phyloP scores from a whole-genome alignment of 1,140 invertebrate species.

The Nephila pilipes region DNA sequence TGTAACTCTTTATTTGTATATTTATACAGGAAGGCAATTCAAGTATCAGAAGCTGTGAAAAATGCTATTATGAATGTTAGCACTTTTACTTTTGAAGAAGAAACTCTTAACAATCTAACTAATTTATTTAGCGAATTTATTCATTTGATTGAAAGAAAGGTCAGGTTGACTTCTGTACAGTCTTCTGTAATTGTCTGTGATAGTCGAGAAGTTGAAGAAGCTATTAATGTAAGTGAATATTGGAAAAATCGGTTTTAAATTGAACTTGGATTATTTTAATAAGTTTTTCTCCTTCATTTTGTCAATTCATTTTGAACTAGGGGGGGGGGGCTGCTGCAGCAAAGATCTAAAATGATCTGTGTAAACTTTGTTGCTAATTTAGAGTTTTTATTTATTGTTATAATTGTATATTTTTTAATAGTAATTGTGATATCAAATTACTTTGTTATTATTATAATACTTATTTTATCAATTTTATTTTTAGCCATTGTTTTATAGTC shows the following conservation, averaged over 20 bases:
- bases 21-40: conserved; percentile 65
- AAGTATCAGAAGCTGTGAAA: conserved; percentile 62
- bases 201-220: conserved; percentile 28
- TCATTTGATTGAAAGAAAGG: conserved; percentile 77
- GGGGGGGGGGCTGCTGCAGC: no score
- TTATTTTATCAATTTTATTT: no score
- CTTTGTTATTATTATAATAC: no score
- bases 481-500: no score
- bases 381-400: no score
- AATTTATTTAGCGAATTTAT: conserved; percentile 75
- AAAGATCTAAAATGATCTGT: no score
- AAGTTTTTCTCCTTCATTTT: no score
- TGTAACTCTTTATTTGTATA: neutral
- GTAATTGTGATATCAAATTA: no score
- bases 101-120: conserved; percentile 76
- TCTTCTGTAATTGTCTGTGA: conserved; percentile 70
- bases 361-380: no score
- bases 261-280: neutral
- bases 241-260: neutral
- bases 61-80: conserved; percentile 67
- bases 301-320: no score
- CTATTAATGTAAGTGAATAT: conserved; percentile 65
- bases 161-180: conserved; percentile 75
- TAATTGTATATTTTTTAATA: no score
- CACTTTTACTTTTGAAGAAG: conserved; percentile 33